Evolutionary conservation across 2,797 vertebrate genomes (phyloP).

Genomic region (Sebastes miniatus): DNA sequence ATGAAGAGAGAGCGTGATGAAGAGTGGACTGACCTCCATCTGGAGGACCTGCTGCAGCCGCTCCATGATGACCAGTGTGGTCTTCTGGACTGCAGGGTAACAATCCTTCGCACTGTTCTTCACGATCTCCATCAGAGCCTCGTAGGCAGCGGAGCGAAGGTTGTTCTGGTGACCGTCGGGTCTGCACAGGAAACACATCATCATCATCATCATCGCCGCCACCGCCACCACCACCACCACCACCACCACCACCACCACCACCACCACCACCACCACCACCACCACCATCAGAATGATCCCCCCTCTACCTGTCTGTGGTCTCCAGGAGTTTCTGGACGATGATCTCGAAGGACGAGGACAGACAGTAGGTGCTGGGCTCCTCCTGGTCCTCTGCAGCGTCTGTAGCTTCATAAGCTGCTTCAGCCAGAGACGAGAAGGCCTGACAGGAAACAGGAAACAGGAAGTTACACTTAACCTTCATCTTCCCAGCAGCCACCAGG

Average conservation of each 20-base stretch:
- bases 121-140: conserved; percentile 98
- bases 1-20: too few species aligned
- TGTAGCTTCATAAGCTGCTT: conserved; percentile 97
- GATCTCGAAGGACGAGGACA: conserved; percentile 95
- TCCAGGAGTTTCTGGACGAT: conserved; percentile 98
- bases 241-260: too few species aligned
- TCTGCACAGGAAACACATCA: conserved; percentile 64
- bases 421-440: conserved; percentile 98
- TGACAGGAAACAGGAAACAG: conserved; percentile 49
- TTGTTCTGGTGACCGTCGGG: conserved; percentile 99
- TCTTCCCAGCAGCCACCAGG: background rate
- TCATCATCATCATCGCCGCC: background rate
- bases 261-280: too few species aligned
- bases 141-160: conserved; percentile 95
- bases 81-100: conserved; percentile 98
- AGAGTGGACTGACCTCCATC: conserved; percentile 90
- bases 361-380: conserved; percentile 95
- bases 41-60: conserved; percentile 96
- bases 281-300: too few species aligned
- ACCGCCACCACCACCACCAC: too few species aligned
- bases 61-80: conserved; percentile 98
- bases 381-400: conserved; percentile 96
- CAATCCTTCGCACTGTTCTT: conserved; percentile 99
- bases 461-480: background rate
- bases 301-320: conserved; percentile 88